Evolutionary conservation across 2,888 invertebrate genomes (phyloP), one percentile per base, ranked within the genome.

Genomic region (Limulus polyphemus): DNA sequence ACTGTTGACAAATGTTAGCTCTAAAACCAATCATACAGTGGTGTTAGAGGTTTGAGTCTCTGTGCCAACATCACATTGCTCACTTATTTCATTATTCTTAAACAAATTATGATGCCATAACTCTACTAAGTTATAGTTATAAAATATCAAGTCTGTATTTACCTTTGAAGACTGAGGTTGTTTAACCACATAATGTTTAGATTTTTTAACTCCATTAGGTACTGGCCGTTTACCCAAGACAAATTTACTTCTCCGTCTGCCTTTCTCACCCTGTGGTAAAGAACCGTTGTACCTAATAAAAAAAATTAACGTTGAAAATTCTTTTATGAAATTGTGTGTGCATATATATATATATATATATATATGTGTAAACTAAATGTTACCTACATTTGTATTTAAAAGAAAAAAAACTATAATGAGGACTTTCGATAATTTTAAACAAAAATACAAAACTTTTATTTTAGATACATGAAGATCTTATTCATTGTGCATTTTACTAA

Each of bases 121-220:
- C 49, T 49, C 17, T 56, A 48, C 14, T 50, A 13, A 54, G 47
- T 56, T 57, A 59, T 55, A 54, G 16, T 16, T 59, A 57, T 47
- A 13, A 47, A 57, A 50, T 16, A 47, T 48, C 50, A 62, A 13
- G 46, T 46, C 17, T 11, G 58, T 13, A 63, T 60, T 65, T 69
- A 81, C 81, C 75, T 80, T 78, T 74, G 92, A 90, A 75, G 88
- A 88, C 79, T 93, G 92, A 61, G 95, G 94, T 60, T 92, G 93
- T 80, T 90, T 90, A 71, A 97, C 95, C 71, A 92, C 88, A 78
- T 97, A 97, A 79, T 94, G 93, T 77, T 90, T 90, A 68, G 90
- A 91, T 72, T 92, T 85, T 74, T 91, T 90, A 59, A 97, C 94
- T 62, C 97, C 97, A 78, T 93, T 95, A 65, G 94, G 83, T 70